phyloP scores from a whole-genome alignment of 92 coral and sea anemone genomes.

The Anthopleura xanthogrammica region DNA sequence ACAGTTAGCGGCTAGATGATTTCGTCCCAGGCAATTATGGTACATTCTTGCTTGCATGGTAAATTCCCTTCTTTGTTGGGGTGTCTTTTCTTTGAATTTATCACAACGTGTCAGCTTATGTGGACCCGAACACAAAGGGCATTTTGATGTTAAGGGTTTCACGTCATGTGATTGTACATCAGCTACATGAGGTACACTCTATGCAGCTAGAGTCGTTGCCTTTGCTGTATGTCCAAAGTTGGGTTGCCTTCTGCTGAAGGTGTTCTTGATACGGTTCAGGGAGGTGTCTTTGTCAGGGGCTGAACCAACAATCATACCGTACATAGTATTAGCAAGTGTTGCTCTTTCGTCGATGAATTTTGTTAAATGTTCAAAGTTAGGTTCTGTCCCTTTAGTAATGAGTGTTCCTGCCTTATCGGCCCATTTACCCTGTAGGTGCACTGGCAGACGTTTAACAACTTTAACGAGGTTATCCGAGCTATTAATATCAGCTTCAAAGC shows the following conservation, averaged over 20 bases:
- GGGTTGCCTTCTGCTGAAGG: too few relatives aligned
- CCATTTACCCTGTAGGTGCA: conserved; percentile 33
- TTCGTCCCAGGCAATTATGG: conserved; percentile 33
- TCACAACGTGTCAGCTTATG: conserved; percentile 37
- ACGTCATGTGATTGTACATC: not conserved
- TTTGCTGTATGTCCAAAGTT: not conserved
- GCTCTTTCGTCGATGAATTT: conserved; percentile 38
- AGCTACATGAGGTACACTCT: not conserved
- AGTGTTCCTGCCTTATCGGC: conserved; percentile 29
- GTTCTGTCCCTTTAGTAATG: conserved; percentile 13
- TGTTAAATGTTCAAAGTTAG: conserved; percentile 30
- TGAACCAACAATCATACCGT: conserved; percentile 28
- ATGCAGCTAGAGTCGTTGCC: too few relatives aligned
- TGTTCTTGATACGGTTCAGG: not conserved
- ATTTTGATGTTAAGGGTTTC: not conserved
- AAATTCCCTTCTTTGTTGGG: not conserved
- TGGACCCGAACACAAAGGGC: conserved; percentile 28
- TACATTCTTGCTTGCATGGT: conserved; percentile 9
- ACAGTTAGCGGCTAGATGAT: conserved; percentile 31
- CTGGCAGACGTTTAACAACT: conserved; percentile 35
- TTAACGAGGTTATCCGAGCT: conserved; percentile 33
- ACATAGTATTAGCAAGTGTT: conserved; percentile 33
- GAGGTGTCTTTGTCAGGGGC: not conserved
- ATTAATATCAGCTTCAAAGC: conserved; percentile 34
- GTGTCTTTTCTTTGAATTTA: not conserved